phyloP scores from a whole-genome alignment of 2,113 vertebrate species.

The Crotalus tigris region DNA sequence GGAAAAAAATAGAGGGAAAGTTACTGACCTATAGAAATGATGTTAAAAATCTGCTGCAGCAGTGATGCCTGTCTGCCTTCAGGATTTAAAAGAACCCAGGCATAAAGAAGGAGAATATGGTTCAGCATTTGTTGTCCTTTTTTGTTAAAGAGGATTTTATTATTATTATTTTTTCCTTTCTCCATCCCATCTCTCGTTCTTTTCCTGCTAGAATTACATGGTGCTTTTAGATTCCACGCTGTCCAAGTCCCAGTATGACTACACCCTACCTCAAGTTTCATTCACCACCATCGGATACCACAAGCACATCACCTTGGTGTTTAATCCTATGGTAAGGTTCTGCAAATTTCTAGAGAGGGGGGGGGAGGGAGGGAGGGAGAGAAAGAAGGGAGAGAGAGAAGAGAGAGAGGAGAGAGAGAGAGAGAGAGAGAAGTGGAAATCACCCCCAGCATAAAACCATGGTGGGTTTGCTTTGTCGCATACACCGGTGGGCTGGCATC shows the following conservation, averaged over 20 bases:
- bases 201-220: slow-evolving; percentile 80
- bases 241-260: slow-evolving; percentile 91
- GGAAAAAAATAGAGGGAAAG: not conserved
- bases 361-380: too few species aligned
- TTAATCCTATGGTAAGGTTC: slow-evolving; percentile 87
- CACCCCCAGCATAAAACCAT: not conserved
- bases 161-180: not conserved
- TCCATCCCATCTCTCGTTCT: not conserved
- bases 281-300: slow-evolving; percentile 90
- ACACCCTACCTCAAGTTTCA: slow-evolving; percentile 86
- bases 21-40: not conserved
- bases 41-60: not conserved
- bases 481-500: not conserved
- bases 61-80: not conserved
- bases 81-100: too few species aligned
- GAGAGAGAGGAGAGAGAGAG: not conserved
- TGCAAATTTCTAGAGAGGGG: not conserved
- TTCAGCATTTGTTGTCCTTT: not conserved
- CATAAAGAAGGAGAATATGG: not conserved
- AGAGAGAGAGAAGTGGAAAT: not conserved
- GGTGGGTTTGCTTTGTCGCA: not conserved
- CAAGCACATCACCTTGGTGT: slow-evolving; percentile 90
- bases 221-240: slow-evolving; percentile 88
- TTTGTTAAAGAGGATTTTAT: not conserved
- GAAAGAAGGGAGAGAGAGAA: not conserved